phyloP scores from a whole-genome alignment of 2,113 vertebrate species.

The Etia nguti region DNA sequence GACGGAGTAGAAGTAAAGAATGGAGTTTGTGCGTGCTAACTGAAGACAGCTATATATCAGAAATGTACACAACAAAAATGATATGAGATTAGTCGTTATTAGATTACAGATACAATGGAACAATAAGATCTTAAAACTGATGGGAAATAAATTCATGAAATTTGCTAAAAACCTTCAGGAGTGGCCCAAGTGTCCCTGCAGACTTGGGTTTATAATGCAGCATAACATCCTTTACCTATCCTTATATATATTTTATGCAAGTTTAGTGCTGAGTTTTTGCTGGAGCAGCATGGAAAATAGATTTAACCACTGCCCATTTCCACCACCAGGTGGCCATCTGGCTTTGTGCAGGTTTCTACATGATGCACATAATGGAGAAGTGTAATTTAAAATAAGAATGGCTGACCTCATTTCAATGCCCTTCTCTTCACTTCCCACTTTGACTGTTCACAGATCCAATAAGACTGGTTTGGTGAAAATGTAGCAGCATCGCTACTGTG shows the following conservation, averaged over 20 bases:
- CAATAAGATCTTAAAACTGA: not conserved
- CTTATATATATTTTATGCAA: not conserved
- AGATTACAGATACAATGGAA: not conserved
- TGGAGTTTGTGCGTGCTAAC: not conserved
- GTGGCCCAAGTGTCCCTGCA: not conserved
- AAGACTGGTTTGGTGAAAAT: not conserved
- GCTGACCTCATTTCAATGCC: not conserved
- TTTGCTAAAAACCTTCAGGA: not conserved
- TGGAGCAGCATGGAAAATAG: not conserved
- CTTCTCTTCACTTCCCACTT: not conserved
- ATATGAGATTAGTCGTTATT: not conserved
- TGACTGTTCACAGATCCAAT: not conserved
- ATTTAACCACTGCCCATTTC: not conserved
- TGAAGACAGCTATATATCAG: not conserved
- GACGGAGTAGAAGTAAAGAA: not conserved
- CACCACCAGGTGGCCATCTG: conserved; percentile 18
- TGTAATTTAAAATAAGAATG: not conserved
- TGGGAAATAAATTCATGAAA: not conserved
- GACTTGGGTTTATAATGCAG: not conserved
- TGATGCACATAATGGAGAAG: not conserved
- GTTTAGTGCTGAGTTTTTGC: not conserved
- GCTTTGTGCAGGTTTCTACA: not conserved
- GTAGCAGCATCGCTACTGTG: not conserved
- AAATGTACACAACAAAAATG: not conserved
- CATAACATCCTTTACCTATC: not conserved